Percentiles rank a stretch among this genome's conserved stretches.
phyloP scores from a whole-genome alignment of 2,113 vertebrate species.

The Chaenocephalus aceratus region DNA sequence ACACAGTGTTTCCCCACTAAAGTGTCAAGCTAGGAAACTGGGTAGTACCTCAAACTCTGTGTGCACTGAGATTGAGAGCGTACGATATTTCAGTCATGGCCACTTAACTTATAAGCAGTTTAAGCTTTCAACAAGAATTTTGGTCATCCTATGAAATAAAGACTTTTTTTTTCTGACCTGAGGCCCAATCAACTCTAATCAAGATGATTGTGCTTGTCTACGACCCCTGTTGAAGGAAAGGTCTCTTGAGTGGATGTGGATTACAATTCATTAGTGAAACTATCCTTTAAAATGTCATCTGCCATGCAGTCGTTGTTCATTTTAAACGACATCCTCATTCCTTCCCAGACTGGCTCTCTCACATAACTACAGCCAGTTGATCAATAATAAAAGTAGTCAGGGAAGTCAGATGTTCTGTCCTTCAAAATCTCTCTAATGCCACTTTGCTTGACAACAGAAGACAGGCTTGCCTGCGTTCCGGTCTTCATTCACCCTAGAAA shows the following conservation, averaged over 20 bases:
- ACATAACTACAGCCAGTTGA: constrained; percentile 54
- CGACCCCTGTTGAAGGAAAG: constrained; percentile 19
- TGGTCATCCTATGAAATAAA: constrained; percentile 2
- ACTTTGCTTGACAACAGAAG: constrained; percentile 72
- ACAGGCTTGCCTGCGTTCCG: constrained; percentile 65
- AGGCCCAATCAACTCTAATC: constrained; percentile 56
- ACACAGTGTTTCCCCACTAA: constrained; percentile 53
- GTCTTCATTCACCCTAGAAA: constrained; percentile 73
- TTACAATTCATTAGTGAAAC: constrained; percentile 68
- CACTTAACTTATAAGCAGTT: constrained; percentile 2
- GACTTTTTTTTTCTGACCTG: constrained; percentile 25
- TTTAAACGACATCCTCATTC: constrained; percentile 32
- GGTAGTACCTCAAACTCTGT: constrained; percentile 27
- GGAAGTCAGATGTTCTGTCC: constrained; percentile 68
- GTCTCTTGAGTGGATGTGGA: constrained; percentile 52
- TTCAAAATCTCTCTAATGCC: constrained; percentile 71
- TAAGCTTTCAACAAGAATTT: constrained; percentile 28
- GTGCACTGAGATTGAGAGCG: constrained; percentile 20
- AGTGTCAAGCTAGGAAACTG: constrained; percentile 48
- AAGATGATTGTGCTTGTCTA: constrained; percentile 46
- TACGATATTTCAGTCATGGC: neutral
- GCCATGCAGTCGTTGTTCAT: constrained; percentile 42
- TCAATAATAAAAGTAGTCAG: constrained; percentile 70
- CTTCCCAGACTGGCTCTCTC: constrained; percentile 38
- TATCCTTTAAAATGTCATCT: constrained; percentile 64